Base-by-base conservation (phyloP, 2,888 invertebrate genomes). In the Stratiomys singularior region DNA sequence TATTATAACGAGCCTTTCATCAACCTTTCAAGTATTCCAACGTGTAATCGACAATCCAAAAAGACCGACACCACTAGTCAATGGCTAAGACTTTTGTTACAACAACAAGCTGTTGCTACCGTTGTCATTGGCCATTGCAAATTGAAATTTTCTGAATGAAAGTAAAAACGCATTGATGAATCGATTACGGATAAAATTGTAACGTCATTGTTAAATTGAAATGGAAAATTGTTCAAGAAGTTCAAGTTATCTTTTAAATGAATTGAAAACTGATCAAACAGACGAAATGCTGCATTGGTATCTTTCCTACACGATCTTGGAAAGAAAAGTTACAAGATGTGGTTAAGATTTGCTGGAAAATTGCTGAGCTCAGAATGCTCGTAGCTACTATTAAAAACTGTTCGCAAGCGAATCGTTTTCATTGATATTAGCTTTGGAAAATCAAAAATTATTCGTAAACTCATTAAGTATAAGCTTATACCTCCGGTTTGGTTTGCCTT, bases 171-270 rank as follows among this genome's bases (percentile, higher is more conserved):
- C 23, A 67, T 67, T 69, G n/a, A 46, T 69, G 46, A 69, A 69
- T 69, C 69, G 69, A 47, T 69, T 47, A 47, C 47, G 27, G 23
- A 69, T 69, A n/a, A 69, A 69, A 69, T 69, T 27, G 69, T 47
- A 69, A 69, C 47, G 69, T 47, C 69, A 69, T 69, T 69, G 69
- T 69, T 21, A n/a, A 21, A 47, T 23, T 44, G 69, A 69, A 69
- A 47, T 69, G 46, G 47, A 69, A 69, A 69, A 69, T 13, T 9
- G 44, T 9, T 37, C 37, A 37, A 37, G 37, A 37, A 37, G 37
- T 37, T 15, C 66, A 37, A 37, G 37, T 66, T 66, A 18, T 37
- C 37, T 21, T 44, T 15, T 4, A 15, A 37, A 30, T 66, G 37
- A 63, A 18, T 11, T 21, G 66, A 66, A 66, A 37, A n/a, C 7